Evolutionary conservation across 1,140 invertebrate genomes (phyloP).

Genomic region (Doryteuthis pealeii): DNA sequence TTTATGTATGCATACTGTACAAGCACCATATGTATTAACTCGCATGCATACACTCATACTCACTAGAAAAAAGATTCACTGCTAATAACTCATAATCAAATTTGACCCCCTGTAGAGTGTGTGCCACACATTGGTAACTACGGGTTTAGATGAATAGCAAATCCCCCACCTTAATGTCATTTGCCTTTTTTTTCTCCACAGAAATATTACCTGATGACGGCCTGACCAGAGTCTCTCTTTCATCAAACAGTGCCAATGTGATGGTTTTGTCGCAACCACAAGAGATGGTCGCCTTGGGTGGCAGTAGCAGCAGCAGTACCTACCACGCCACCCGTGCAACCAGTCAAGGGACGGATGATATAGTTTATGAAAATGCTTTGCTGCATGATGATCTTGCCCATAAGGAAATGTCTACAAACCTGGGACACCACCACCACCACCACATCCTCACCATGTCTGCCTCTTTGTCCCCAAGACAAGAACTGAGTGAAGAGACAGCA

Average conservation of each 20-base stretch:
- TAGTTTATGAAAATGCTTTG: slow-evolving; percentile 31
- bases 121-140: no score
- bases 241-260: slow-evolving; percentile 26
- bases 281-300: slow-evolving; percentile 24
- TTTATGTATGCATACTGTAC: no score
- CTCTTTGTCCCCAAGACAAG: neutral
- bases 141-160: no score
- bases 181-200: neutral
- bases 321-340: slow-evolving; percentile 17
- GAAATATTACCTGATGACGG: neutral
- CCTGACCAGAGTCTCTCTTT: neutral
- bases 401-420: neutral
- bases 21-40: no score
- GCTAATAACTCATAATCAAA: no score
- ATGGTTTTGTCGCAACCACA: slow-evolving; percentile 40
- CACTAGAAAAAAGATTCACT: no score
- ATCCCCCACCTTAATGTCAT: no score
- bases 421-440: neutral
- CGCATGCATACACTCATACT: no score
- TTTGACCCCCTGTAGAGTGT: no score
- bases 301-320: neutral
- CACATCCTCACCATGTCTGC: neutral
- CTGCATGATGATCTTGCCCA: slow-evolving; percentile 30
- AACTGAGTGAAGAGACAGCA: neutral
- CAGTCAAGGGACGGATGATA: slow-evolving; percentile 22